Conservation (phyloP, 2,797 vertebrate genomes). For the Loris lydekkerianus region DNA sequence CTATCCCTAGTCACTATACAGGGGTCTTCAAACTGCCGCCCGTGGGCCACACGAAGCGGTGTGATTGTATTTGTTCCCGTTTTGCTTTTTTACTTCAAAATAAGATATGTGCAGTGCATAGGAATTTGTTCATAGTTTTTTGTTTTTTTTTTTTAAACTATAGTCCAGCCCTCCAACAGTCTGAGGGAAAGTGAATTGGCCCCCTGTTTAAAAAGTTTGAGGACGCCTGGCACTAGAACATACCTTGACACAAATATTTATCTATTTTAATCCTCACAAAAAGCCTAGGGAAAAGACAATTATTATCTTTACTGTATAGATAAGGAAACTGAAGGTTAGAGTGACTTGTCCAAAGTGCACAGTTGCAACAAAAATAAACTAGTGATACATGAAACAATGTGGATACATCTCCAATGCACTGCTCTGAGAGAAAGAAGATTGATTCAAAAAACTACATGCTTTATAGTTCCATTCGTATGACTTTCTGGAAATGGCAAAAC, state of each 20-base stretch:
- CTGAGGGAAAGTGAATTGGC: no score
- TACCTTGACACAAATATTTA: background rate
- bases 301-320: background rate
- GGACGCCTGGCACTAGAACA: background rate
- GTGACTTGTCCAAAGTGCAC: background rate
- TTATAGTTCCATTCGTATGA: background rate
- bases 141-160: no score
- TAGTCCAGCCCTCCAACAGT: no score
- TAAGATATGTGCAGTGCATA: no score
- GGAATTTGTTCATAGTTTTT: no score
- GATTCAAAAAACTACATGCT: background rate
- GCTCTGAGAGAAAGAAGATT: background rate
- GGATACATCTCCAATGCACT: background rate
- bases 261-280: constrained; percentile 3
- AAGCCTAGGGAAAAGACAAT: background rate
- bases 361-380: background rate
- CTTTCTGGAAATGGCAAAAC: constrained; percentile 11
- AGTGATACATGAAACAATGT: background rate
- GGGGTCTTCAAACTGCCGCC: no score
- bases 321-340: background rate
- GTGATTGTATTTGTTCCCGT: no score
- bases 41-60: no score
- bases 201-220: no score
- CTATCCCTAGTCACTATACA: background rate
- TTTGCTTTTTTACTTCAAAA: no score